phyloP scores from a whole-genome alignment of 2,888 invertebrate species.

The Clivina fossor region DNA sequence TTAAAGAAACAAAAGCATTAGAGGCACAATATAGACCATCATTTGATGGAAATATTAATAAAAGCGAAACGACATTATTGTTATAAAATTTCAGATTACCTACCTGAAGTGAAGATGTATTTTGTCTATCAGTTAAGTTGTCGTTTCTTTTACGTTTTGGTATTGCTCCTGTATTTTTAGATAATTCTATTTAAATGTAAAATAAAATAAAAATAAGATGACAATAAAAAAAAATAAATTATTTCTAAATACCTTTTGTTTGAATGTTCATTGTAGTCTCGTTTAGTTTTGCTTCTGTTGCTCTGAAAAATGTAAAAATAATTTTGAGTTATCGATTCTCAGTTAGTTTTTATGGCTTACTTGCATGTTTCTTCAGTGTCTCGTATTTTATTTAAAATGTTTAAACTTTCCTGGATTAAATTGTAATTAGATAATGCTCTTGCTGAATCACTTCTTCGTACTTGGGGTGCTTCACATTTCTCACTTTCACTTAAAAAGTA shows the following conservation, averaged over 20 bases:
- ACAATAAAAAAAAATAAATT: slow-evolving; percentile 1
- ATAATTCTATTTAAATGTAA: slow-evolving; percentile 4
- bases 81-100: slow-evolving; percentile 5
- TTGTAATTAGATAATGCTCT: slow-evolving; percentile 54
- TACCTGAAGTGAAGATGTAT: slow-evolving; percentile 7
- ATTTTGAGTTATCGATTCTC: no score
- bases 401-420: slow-evolving; percentile 55
- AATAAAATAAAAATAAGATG: background rate
- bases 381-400: slow-evolving; percentile 51
- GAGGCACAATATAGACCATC: slow-evolving; percentile 14
- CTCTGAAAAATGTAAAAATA: slow-evolving; percentile 2
- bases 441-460: slow-evolving; percentile 49
- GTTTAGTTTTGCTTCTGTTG: slow-evolving; percentile 16
- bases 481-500: slow-evolving; percentile 52
- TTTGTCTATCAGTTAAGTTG: no score
- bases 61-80: background rate
- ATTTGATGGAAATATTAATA: background rate
- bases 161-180: slow-evolving; percentile 18
- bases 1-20: slow-evolving; percentile 6
- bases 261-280: slow-evolving; percentile 1
- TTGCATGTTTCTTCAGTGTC: slow-evolving; percentile 52
- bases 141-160: slow-evolving; percentile 7
- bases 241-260: slow-evolving; percentile 17
- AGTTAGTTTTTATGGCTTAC: slow-evolving; percentile 39
- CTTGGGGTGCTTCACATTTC: slow-evolving; percentile 48